Conservation (phyloP, 1,140 invertebrate species). For the Heliconius melpomene region DNA sequence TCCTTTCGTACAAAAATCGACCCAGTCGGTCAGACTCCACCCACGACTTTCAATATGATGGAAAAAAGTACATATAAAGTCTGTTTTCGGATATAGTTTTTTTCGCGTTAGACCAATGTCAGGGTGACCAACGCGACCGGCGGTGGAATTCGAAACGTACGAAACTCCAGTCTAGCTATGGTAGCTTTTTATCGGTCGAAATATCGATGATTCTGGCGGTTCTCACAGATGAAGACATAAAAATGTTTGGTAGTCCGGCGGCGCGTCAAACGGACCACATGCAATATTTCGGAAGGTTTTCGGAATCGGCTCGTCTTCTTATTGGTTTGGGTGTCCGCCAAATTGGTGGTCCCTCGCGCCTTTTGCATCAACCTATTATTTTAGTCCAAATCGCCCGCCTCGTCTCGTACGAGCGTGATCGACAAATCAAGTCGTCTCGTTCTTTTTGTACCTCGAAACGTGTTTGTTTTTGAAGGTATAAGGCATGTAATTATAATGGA, state of each 20-base stretch:
- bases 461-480: constrained; percentile 75
- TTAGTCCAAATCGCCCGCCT: constrained; percentile 63
- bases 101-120: constrained; percentile 66
- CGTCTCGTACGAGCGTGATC: constrained; percentile 64
- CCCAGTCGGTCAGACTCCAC: constrained; percentile 40
- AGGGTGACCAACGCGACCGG: constrained; percentile 62
- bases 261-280: constrained; percentile 72
- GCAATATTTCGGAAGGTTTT: constrained; percentile 69
- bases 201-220: constrained; percentile 57
- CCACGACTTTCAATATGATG: constrained; percentile 54
- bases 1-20: constrained; percentile 57
- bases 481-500: constrained; percentile 73
- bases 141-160: constrained; percentile 66
- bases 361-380: constrained; percentile 72
- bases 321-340: constrained; percentile 59
- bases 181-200: constrained; percentile 58
- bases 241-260: constrained; percentile 68
- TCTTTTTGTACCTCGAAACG: constrained; percentile 55
- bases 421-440: constrained; percentile 65
- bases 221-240: constrained; percentile 80
- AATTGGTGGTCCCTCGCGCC: constrained; percentile 76
- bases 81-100: constrained; percentile 62
- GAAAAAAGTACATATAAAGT: constrained; percentile 62
- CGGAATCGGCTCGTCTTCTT: constrained; percentile 56
- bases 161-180: constrained; percentile 53